These are phyloP conservation scores for Meliscaeva auricollis DNA, from an alignment of 2,888 invertebrate genomes.

Conservation along the genomic window DNA sequence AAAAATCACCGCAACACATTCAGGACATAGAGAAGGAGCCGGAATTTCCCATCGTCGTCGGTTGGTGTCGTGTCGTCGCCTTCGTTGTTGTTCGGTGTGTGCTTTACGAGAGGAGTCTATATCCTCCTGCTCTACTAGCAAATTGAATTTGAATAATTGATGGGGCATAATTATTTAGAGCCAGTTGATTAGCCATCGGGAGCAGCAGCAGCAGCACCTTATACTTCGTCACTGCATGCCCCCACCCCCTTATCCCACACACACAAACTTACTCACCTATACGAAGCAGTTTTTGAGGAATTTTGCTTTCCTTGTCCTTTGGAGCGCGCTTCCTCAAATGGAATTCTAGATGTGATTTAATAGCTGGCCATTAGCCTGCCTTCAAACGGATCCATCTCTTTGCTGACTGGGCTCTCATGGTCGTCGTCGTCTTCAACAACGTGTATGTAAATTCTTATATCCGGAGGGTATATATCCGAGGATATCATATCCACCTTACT, in stretches of 20 bases:
- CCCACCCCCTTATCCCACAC: background rate
- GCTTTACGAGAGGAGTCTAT: constrained; percentile 10
- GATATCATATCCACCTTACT: constrained; percentile 72
- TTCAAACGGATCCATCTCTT: constrained; percentile 65
- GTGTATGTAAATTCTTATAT: constrained; percentile 75
- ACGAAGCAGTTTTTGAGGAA: constrained; percentile 54
- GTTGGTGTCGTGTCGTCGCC: no score
- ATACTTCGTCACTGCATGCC: constrained; percentile 11
- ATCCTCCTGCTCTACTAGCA: constrained; percentile 63
- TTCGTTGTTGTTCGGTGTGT: constrained; percentile 5
- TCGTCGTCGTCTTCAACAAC: constrained; percentile 19
- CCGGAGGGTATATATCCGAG: constrained; percentile 69
- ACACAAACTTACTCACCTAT: background rate
- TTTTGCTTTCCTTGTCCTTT: constrained; percentile 25
- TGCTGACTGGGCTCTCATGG: no score
- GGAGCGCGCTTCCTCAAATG: constrained; percentile 72
- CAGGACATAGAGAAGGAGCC: constrained; percentile 41
- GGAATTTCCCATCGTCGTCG: constrained; percentile 29
- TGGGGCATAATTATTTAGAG: constrained; percentile 78
- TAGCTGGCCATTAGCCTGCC: constrained; percentile 77
- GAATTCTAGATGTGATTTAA: constrained; percentile 78
- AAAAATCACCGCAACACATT: constrained; percentile 66
- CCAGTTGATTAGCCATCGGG: constrained; percentile 77
- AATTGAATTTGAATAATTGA: constrained; percentile 79
- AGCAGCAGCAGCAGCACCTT: constrained; percentile 56